Base-by-base conservation (phyloP, 2,888 invertebrate species). In the Calliphora vomitoria region DNA sequence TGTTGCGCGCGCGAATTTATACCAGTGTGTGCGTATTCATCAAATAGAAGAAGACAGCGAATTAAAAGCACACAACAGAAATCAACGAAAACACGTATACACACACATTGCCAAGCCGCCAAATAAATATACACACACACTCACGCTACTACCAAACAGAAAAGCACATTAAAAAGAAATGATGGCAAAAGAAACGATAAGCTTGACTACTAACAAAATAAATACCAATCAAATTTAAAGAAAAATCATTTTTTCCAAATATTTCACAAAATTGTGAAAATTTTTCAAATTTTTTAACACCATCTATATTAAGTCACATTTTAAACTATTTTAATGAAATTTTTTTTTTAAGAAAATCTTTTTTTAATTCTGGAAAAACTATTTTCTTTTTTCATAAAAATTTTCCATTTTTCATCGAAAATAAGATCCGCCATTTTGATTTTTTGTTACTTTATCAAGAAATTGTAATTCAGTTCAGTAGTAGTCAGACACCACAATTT, bases 381-480 rank as follows among this genome's bases (percentile, higher is more conserved):
- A 60, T 55, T 72, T 72, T 20, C 15, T 47, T 11, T 38, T 18
- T 35, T 35, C 0, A 35, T 35, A 58, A 47, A 69, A 50, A 31
- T 55, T 74, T 85, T 58, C 72, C 68, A 71, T 71, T 75, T 88
- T 87, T 87, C 79, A 68, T 20, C 64, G 31, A 75, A 80, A 64
- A 55, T 64, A 60, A 53, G 47, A 62, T 84, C 87, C 89, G 89
- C 89, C 89, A 89, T 90, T 89, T 90, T 90, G 90, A 87, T 89
- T 88, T 85, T 80, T 81, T 64, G 64, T 53, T 35, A 85, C 85
- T 78, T 80, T 83, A 69, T 81, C 10, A 85, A 83, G 78, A 86
- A 83, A 83, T 55, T 74, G 84, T 85, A 87, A 82, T 69, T 69
- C 74, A 50, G 53, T 75, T 80, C 53, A 78, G n/a, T 20, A 55